These are phyloP conservation scores for Allolobophora icterica DNA, from an alignment of 2,888 invertebrate genomes.

Conservation along the genomic window DNA sequence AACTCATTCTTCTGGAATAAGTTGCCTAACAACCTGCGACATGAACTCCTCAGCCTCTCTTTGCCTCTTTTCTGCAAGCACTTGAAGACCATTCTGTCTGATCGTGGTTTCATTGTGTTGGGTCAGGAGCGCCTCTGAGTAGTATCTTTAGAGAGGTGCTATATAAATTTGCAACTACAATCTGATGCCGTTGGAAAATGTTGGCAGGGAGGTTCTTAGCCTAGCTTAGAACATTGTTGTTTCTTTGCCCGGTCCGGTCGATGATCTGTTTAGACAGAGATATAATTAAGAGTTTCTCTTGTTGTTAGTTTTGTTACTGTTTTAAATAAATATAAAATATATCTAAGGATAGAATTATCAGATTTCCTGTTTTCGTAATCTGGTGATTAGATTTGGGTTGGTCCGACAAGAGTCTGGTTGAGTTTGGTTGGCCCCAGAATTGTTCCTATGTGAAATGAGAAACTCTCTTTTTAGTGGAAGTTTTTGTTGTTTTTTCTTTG, in stretches of 20 bases:
- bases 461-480: not conserved
- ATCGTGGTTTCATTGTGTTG: too few relatives aligned
- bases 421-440: too few relatives aligned
- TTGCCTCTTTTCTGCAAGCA: too few relatives aligned
- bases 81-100: too few relatives aligned
- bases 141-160: too few relatives aligned
- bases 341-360: not conserved
- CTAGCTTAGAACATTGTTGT: not conserved
- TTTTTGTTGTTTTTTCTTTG: not conserved
- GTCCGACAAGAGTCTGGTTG: not conserved
- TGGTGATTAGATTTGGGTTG: not conserved
- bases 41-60: too few relatives aligned
- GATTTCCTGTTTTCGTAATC: not conserved
- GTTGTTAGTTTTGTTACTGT: not conserved
- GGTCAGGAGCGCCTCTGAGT: too few relatives aligned
- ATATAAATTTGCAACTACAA: too few relatives aligned
- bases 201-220: not conserved
- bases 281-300: not conserved
- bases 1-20: too few relatives aligned
- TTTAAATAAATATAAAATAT: conserved; percentile 24
- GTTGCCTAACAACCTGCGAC: too few relatives aligned
- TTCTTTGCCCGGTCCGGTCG: not conserved
- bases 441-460: not conserved
- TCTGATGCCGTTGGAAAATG: too few relatives aligned
- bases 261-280: not conserved